Base-by-base conservation (phyloP, 2,888 invertebrate genomes). In the Tachystola acroxantha region DNA sequence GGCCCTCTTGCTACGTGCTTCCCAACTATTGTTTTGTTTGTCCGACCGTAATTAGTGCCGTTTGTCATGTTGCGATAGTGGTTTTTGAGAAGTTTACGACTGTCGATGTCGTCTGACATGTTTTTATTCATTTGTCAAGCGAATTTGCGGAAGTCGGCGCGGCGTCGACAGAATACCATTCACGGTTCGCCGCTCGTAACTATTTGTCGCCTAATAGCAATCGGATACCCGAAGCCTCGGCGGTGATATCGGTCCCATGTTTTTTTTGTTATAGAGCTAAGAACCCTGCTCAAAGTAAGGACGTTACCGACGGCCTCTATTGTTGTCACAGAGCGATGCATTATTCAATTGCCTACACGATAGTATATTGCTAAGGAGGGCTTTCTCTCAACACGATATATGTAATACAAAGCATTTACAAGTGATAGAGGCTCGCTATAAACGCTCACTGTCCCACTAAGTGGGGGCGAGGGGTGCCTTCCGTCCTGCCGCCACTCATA, bases 21-120 rank as follows among this genome's bases (percentile, higher is more conserved):
- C 34, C 46, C 48, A 62, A 66, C 64, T 65, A 67, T 66, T 64
- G 67, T 60, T 64, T 71, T 71, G 70, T 69, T 71, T 64, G 56
- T 55, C 42, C 45, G 32, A 58, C 57, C 62, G 60, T 67, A 66
- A 71, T 67, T 73, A 71, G 64, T 53, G 50, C 48, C 53, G 57
- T 63, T 58, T 60, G 62, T 64, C 64, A 64, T 61, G 55, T 55
- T 55, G 43, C 49, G 54, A 56, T 59, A 58, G 61, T 48, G 51
- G 47, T 52, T 55, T 55, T 57, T 45, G 43, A 34, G 34, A 19
- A 34, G 19, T 34, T 27, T 34, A 24, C 11, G 27, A 27, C 11
- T n/a, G n/a, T 24, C n/a, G 24, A 11, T n/a, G n/a, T 24, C n/a
- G 24, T n/a, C n/a, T n/a, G n/a, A 24, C 24, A 24, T 24, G n/a